Base-by-base conservation (phyloP, 2,797 vertebrate genomes). In the Pitangus sulphuratus region DNA sequence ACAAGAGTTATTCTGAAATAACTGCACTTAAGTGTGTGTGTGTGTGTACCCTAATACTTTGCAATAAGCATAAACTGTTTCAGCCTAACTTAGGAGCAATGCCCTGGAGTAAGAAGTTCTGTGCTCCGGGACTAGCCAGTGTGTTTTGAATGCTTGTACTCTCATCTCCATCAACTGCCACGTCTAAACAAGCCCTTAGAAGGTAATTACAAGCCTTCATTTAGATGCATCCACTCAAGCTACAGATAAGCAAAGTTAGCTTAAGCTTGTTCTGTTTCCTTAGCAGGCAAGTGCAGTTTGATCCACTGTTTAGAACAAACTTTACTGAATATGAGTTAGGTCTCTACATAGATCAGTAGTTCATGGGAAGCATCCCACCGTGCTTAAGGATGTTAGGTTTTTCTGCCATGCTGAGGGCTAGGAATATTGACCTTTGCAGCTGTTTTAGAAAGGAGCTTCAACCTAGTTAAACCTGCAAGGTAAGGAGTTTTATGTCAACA, bases 351-450 rank as follows among this genome's bases (percentile, higher is more conserved):
- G 5, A 6, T 65, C 45, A 39, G 33, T 39, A 78, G 66, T 31
- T 57, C 65, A 51, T 33, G n/a, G 44, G 83, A 86, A 60, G n/a
- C 3, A 1, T 82, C 54, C 33, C 62, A 53, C 11, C 8, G 39
- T 78, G 39, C 68, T 74, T 65, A 50, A 71, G 45, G 57, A 50
- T 57, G 26, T 68, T 74, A 64, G 26, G 25, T 84, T 89, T 84
- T 89, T 70, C 57, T 84, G 66, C 50, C 8, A 2, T 4, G 17
- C 31, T 54, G 42, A 54, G 31, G 80, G 19, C 48, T 40, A 39
- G 44, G 53, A 64, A 56, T 60, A 77, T 14, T 71, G 60, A 89
- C 40, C 56, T 89, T 77, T 76, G 60, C 75, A 92, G 60, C 50
- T 89, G 69, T 45, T 89, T 60, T 28, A n/a, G 45, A 75, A 60